These are phyloP conservation scores for Scyliorhinus canicula DNA, from an alignment of 2,797 vertebrate species.

Conservation along the genomic window DNA sequence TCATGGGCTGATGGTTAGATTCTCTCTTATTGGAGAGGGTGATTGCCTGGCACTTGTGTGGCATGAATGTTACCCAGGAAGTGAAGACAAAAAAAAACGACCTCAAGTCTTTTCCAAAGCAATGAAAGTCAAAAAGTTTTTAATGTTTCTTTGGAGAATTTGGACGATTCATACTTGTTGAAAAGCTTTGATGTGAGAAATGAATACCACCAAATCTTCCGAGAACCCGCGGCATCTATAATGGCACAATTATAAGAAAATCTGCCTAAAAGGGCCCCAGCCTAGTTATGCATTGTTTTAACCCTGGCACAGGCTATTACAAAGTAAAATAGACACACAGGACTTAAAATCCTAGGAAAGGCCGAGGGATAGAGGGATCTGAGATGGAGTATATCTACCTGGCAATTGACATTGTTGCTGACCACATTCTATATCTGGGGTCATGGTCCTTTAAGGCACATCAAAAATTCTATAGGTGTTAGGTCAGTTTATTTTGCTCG, in stretches of 20 bases:
- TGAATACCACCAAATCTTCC: neutral
- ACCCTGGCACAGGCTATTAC: neutral
- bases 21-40: no score
- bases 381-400: neutral
- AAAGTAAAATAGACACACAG: neutral
- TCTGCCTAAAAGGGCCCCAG: neutral
- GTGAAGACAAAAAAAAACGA: neutral
- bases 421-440: neutral
- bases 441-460: neutral
- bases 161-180: neutral
- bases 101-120: neutral
- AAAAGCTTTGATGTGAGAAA: neutral
- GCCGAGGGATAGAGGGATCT: neutral
- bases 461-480: neutral
- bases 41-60: no score
- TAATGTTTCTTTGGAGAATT: neutral
- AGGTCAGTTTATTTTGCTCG: neutral
- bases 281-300: neutral
- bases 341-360: neutral
- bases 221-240: neutral
- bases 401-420: neutral
- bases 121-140: neutral
- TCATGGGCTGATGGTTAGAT: no score
- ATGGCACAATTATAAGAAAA: neutral
- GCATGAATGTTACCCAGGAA: neutral